These are phyloP conservation scores for Venustaconcha ellipsiformis DNA, from an alignment of 1,140 invertebrate species.

Conservation along the genomic window DNA sequence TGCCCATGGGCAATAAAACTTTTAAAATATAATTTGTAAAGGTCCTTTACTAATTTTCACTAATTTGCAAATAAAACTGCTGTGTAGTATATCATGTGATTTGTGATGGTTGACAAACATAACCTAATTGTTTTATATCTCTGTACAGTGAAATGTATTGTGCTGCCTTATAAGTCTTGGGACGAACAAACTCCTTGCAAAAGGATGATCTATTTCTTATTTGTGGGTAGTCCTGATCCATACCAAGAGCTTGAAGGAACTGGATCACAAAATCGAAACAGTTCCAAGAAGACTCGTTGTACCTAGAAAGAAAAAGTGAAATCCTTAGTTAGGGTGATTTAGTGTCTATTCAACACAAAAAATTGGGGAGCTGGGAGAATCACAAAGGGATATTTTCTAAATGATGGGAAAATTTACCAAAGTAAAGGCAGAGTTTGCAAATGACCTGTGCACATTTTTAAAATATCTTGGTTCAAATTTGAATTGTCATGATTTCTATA, in stretches of 20 bases:
- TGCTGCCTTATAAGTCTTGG: constrained; percentile 14
- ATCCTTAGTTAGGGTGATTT: neutral
- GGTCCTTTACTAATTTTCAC: too few relatives aligned
- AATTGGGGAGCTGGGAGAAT: neutral
- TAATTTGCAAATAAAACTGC: too few relatives aligned
- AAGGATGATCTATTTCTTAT: constrained; percentile 6
- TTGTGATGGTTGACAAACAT: constrained; percentile 12
- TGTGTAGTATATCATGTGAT: too few relatives aligned
- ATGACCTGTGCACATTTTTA: neutral
- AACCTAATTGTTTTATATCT: constrained; percentile 6
- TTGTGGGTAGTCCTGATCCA: constrained; percentile 1
- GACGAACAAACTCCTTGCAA: constrained; percentile 13
- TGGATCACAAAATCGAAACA: constrained; percentile 31
- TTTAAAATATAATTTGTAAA: too few relatives aligned
- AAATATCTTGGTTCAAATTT: neutral
- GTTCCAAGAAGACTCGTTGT: constrained; percentile 23
- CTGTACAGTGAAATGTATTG: constrained; percentile 22
- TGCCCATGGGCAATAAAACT: too few relatives aligned
- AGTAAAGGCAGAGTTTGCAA: neutral
- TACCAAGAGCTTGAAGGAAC: constrained; percentile 14
- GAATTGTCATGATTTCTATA: too few relatives aligned
- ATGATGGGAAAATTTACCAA: neutral
- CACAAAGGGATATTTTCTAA: too few relatives aligned
- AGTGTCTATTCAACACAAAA: neutral
- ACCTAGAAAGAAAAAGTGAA: constrained; percentile 14